Percentiles rank a stretch among this genome's conserved stretches.
These are phyloP conservation scores for Drosophila ustulata DNA, from an alignment of 2,888 invertebrate species.

Conservation along the genomic window DNA sequence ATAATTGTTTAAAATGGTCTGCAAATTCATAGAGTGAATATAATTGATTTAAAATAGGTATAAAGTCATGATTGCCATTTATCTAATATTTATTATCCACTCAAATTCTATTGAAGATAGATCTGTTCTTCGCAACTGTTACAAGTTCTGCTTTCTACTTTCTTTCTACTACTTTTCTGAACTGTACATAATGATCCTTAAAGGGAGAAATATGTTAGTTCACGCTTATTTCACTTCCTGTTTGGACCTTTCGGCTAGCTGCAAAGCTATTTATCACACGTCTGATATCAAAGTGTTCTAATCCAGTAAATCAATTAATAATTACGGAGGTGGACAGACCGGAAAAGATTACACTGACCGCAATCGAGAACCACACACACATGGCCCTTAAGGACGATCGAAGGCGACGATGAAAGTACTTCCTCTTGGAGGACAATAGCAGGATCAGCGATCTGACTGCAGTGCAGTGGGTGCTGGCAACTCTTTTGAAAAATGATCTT, in stretches of 20 bases:
- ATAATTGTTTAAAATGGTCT: no score
- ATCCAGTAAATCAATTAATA: constrained; percentile 64
- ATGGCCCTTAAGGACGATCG: constrained; percentile 38
- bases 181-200: not conserved
- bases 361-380: constrained; percentile 25
- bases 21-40: no score
- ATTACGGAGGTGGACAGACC: constrained; percentile 44
- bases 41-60: no score
- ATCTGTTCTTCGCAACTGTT: no score
- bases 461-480: constrained; percentile 8
- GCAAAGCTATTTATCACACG: constrained; percentile 26
- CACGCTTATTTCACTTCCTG: constrained; percentile 33
- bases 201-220: not conserved
- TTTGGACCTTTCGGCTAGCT: not conserved
- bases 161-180: not conserved
- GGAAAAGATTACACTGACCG: constrained; percentile 72
- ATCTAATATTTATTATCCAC: no score
- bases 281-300: constrained; percentile 29
- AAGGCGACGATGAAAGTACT: constrained; percentile 44
- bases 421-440: constrained; percentile 60
- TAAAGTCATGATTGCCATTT: no score
- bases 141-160: no score
- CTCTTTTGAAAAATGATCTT: constrained; percentile 77
- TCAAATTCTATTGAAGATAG: no score
- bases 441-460: not conserved